Evolutionary conservation across 2,113 vertebrate species (phyloP).

Genomic region (Calyptommatus sinebrachiatus): DNA sequence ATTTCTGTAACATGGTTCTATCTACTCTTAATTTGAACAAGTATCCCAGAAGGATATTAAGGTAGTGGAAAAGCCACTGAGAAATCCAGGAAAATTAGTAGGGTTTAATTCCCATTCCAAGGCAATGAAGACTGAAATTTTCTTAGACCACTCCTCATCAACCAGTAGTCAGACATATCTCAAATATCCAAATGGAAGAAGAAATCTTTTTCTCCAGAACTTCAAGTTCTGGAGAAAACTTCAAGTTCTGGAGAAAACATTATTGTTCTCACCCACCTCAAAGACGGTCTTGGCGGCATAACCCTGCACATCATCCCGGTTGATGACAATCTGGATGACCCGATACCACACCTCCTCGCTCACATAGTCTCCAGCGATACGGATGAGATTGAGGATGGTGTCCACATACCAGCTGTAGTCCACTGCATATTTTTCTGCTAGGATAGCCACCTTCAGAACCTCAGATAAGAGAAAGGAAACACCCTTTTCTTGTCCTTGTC

Average conservation of each 20-base stretch:
- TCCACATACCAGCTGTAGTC: slow-evolving; percentile 96
- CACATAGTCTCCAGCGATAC: slow-evolving; percentile 91
- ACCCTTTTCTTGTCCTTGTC: background rate
- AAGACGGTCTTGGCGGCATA: slow-evolving; percentile 93
- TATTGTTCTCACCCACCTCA: slow-evolving; percentile 72
- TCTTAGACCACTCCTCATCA: background rate
- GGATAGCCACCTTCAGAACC: slow-evolving; percentile 92
- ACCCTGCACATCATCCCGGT: slow-evolving; percentile 90
- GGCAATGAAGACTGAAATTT: background rate
- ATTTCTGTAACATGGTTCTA: no score
- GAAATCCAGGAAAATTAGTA: no score
- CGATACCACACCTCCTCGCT: slow-evolving; percentile 95
- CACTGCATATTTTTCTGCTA: slow-evolving; percentile 91
- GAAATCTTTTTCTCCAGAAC: background rate
- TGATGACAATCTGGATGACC: slow-evolving; percentile 93
- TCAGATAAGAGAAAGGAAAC: slow-evolving; percentile 23
- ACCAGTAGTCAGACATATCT: background rate
- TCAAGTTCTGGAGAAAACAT: no score
- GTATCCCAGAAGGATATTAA: no score
- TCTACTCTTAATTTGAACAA: no score
- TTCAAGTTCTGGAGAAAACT: no score
- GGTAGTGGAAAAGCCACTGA: no score
- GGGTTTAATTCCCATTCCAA: no score
- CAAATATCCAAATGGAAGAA: background rate
- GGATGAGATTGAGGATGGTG: slow-evolving; percentile 92